Evolutionary conservation across 2,888 invertebrate genomes (phyloP).

Genomic region (Periphyllus acericola): DNA sequence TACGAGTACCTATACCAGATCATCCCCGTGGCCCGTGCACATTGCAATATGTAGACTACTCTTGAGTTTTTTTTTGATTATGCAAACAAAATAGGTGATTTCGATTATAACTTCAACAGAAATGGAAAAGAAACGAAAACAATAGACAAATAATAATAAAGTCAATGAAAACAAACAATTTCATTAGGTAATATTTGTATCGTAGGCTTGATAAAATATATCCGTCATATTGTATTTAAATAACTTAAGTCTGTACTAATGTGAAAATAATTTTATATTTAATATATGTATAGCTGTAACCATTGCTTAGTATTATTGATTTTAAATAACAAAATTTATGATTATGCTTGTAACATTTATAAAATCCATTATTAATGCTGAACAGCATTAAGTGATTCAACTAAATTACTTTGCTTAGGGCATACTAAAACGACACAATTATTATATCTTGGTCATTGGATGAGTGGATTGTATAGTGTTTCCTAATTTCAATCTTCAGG

Average conservation of each 20-base stretch:
- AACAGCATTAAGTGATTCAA: no score
- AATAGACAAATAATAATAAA: not conserved
- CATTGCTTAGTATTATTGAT: not conserved
- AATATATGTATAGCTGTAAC: not conserved
- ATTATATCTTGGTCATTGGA: not conserved
- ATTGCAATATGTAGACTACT: not conserved
- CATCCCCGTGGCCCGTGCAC: not conserved
- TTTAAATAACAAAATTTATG: not conserved
- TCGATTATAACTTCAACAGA: not conserved
- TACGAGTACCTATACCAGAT: slow-evolving; percentile 16
- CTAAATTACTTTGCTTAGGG: no score
- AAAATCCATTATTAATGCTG: no score
- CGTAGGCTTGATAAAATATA: not conserved
- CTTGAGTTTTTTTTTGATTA: not conserved
- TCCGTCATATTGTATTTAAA: not conserved
- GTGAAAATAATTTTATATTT: not conserved
- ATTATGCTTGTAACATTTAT: no score
- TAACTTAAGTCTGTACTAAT: not conserved
- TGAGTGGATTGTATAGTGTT: not conserved
- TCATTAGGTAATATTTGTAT: not conserved
- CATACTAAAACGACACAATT: not conserved
- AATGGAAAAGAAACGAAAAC: not conserved
- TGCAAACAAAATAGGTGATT: not conserved
- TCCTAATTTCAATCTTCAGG: not conserved
- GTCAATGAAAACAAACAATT: not conserved